Base-by-base conservation (phyloP, 2,797 vertebrate genomes). In the Mormyrus proboscirostris region DNA sequence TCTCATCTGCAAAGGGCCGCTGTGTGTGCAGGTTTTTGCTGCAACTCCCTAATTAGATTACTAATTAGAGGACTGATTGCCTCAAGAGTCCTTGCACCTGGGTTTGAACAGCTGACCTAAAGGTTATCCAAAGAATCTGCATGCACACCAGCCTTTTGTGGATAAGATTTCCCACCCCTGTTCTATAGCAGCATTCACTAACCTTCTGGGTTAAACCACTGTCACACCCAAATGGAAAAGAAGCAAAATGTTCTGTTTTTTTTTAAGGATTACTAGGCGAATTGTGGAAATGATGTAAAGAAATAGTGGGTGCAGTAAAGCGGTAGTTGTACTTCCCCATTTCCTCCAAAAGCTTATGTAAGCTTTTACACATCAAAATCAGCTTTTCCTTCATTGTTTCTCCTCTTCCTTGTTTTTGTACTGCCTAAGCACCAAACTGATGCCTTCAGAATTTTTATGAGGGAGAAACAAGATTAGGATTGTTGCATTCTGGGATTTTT, bases 351-450 rank as follows among this genome's bases (percentile, higher is more conserved):
- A 82, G 57, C 55, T 82, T 89, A 82, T 86, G 88, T 88, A 90
- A 89, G 59, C 59, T 88, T 93, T 91, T 82, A 47, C 86, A 62
- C 73, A 73, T 76, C 89, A 90, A 87, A 89, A 88, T 88, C 86
- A 41, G 89, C 82, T 88, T 86, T 91, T 89, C 53, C 38, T 4
- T 86, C 62, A 49, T 57, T 85, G 84, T 86, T 91, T 91, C 91
- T 44, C 38, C 91, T 76, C 89, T 89, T 92, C 83, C 90, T 92
- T 7, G 49, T 91, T 93, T 89, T 92, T 92, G 89, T 92, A 93
- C 92, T 93, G 93, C 94, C 94, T 94, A 92, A 94, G 94, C 90
- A 94, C 94, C 94, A 94, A 94, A 93, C 91, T 90, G 93, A 95
- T 96, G 95, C 95, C 95, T 96, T 96, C 91, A 93, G 91, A 93